Evolutionary conservation across 2,888 invertebrate species (phyloP).

Genomic region (Strigamia crassipes): DNA sequence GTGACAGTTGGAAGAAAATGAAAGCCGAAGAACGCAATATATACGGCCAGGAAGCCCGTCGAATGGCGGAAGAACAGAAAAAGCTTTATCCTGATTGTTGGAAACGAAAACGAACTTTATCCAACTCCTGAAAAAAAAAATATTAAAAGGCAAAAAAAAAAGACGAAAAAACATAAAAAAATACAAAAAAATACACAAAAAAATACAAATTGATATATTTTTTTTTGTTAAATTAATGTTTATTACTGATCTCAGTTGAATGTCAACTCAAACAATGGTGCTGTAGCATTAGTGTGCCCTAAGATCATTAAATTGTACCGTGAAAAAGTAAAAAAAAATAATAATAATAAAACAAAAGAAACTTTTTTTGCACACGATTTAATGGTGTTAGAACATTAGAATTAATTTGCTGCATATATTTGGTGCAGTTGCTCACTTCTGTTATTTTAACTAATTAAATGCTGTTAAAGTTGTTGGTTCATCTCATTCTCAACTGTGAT

Average conservation of each 20-base stretch:
- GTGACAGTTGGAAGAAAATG: slow-evolving; percentile 62
- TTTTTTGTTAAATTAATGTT: too few species aligned
- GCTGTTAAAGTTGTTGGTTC: background rate
- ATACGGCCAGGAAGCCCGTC: slow-evolving; percentile 60
- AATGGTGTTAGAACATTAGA: too few species aligned
- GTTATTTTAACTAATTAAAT: background rate
- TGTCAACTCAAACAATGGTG: background rate
- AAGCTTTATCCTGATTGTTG: slow-evolving; percentile 63
- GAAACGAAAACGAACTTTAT: slow-evolving; percentile 60
- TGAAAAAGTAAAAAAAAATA: too few species aligned
- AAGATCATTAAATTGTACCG: too few species aligned
- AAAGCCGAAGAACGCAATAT: slow-evolving; percentile 57
- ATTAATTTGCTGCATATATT: background rate
- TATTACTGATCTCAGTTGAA: background rate
- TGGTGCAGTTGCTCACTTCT: background rate
- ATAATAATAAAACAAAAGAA: too few species aligned
- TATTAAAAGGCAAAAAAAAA: background rate
- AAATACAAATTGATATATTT: too few species aligned
- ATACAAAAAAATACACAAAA: too few species aligned
- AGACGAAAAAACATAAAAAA: too few species aligned
- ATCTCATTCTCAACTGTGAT: background rate
- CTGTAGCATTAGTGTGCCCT: background rate
- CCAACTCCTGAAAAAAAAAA: slow-evolving; percentile 15
- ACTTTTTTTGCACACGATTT: too few species aligned
- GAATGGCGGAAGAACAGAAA: slow-evolving; percentile 61